Evolutionary conservation across 37 sponge, comb jelly and placozoan species (phyloP).

Genomic region (Bolinopsis microptera): DNA sequence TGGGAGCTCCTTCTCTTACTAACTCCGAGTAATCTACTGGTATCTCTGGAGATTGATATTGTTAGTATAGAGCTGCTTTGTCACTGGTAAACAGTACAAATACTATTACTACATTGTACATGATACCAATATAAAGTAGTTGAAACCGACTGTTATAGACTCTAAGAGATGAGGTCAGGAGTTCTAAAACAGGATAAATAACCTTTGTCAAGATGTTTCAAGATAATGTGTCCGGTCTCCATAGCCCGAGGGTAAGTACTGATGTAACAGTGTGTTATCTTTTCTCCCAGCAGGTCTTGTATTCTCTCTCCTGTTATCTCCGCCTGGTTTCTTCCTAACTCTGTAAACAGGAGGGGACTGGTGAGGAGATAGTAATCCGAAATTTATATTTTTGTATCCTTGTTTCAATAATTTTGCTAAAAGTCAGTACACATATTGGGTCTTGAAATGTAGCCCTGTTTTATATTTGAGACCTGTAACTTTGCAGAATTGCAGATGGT

Average conservation of each 20-base stretch:
- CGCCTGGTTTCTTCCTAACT: conserved; percentile 83
- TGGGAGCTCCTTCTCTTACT: conserved; percentile 87
- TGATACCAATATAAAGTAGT: neutral
- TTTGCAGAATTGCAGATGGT: no score
- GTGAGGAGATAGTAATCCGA: neutral
- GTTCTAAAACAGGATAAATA: no score
- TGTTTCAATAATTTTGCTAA: neutral
- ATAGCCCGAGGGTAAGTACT: conserved; percentile 42
- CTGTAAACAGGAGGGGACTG: no score
- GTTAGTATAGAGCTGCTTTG: no score
- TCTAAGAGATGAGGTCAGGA: no score
- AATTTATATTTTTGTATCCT: neutral
- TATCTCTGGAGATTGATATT: conserved; percentile 66
- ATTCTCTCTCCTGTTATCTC: conserved; percentile 78
- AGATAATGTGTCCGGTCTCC: conserved; percentile 65
- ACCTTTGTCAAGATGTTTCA: conserved; percentile 49
- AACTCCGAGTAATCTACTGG: conserved; percentile 77
- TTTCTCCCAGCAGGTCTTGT: conserved; percentile 70
- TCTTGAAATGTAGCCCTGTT: neutral
- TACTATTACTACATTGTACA: neutral
- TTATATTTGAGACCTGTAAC: no score
- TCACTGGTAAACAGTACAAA: no score
- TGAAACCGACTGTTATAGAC: neutral
- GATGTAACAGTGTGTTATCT: neutral
- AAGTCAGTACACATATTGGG: neutral